A percentile compares a stretch with the other conserved stretches of the same genome.
Conservation (phyloP, 1,140 invertebrate species). For the Acromyrmex echinatior region DNA sequence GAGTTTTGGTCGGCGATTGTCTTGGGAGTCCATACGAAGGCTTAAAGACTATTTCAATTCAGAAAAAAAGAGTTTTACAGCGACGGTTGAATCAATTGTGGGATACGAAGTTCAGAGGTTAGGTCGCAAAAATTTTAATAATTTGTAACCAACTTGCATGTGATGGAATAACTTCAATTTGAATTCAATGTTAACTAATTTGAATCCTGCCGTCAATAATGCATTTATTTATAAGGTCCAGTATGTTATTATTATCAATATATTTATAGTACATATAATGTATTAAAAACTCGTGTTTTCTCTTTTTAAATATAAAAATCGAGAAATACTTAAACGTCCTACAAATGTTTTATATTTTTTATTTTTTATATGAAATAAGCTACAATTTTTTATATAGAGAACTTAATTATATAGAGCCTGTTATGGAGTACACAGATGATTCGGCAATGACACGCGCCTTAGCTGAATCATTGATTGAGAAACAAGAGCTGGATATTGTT, state of each 20-base stretch:
- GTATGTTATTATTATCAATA: neutral
- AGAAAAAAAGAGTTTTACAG: constrained; percentile 87
- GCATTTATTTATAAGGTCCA: neutral
- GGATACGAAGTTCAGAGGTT: constrained; percentile 88
- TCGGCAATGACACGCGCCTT: constrained; percentile 92
- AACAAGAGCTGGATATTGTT: constrained; percentile 87
- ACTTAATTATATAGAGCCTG: constrained; percentile 86
- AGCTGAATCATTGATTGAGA: constrained; percentile 89
- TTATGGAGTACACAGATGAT: constrained; percentile 91
- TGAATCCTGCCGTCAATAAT: too few species aligned
- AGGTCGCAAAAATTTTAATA: constrained; percentile 25
- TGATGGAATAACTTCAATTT: neutral
- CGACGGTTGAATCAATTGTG: constrained; percentile 89
- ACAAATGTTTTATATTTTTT: neutral
- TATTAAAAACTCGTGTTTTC: neutral
- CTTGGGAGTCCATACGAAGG: constrained; percentile 91
- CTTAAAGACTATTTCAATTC: constrained; percentile 83
- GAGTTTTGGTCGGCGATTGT: constrained; percentile 91
- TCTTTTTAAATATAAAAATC: neutral
- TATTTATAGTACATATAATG: neutral
- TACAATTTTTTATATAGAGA: constrained; percentile 24
- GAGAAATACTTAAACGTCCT: neutral
- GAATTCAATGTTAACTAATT: neutral
- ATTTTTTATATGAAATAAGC: constrained; percentile 18
- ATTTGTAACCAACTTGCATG: neutral